Evolutionary conservation across 1,140 invertebrate species (phyloP).

Genomic region (Caenorhabditis elegans): WBcel235 BX284606.5:11580501-11581000

Average conservation of each 20-base stretch:
- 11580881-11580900: not conserved
- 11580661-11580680: constrained; percentile 33
- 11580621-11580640: constrained; percentile 36
- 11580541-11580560: constrained; percentile 36
- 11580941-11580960: not conserved
- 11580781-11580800: not conserved
- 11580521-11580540: not conserved
- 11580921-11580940: not conserved
- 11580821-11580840: not conserved
- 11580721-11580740: not conserved
- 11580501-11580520: constrained; percentile 11
- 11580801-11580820: not conserved
- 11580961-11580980: not conserved
- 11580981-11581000: no score
- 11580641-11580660: constrained; percentile 27
- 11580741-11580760: constrained; percentile 50
- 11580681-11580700: not conserved
- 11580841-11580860: no score
- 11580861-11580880: not conserved
- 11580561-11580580: constrained; percentile 43
- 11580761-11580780: constrained; percentile 38
- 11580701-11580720: not conserved
- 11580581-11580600: not conserved
- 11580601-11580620: not conserved
- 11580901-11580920: not conserved